These are phyloP conservation scores for Apomyelois bistriatella DNA, from an alignment of 2,888 invertebrate genomes.

Conservation along the genomic window DNA sequence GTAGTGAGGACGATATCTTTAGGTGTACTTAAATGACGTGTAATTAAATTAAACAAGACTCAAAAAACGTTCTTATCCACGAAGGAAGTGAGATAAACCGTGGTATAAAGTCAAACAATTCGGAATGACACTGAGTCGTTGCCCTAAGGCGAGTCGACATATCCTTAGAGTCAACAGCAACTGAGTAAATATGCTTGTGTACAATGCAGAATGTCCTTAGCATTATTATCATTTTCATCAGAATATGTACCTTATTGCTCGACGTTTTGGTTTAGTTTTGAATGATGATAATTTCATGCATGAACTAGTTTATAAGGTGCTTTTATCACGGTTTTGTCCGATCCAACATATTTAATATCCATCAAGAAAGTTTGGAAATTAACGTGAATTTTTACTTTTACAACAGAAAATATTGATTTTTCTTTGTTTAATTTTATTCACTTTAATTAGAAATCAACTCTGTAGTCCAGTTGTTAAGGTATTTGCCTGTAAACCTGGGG, in stretches of 20 bases:
- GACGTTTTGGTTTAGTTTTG: neutral
- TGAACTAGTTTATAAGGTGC: conserved; percentile 10
- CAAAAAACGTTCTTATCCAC: conserved; percentile 2
- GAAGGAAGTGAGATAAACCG: conserved; percentile 7
- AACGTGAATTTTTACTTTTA: no score
- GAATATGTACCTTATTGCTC: conserved; percentile 6
- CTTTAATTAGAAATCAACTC: no score
- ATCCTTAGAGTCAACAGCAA: conserved; percentile 15
- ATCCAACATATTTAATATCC: no score
- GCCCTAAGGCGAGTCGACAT: conserved; percentile 3
- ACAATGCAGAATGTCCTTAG: conserved; percentile 15
- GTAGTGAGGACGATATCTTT: no score
- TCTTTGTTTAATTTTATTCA: no score
- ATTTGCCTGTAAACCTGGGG: no score
- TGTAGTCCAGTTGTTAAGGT: no score
- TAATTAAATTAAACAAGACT: neutral
- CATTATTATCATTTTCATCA: neutral
- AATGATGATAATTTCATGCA: neutral
- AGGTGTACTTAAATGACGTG: no score
- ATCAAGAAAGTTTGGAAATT: neutral
- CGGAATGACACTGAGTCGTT: conserved; percentile 12
- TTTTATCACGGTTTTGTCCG: neutral
- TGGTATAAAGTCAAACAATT: conserved; percentile 6
- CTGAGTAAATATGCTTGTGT: conserved; percentile 15
- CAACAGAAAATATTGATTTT: no score